Base-by-base conservation (phyloP, 2,888 invertebrate genomes). In the Temnothorax ravouxi region DNA sequence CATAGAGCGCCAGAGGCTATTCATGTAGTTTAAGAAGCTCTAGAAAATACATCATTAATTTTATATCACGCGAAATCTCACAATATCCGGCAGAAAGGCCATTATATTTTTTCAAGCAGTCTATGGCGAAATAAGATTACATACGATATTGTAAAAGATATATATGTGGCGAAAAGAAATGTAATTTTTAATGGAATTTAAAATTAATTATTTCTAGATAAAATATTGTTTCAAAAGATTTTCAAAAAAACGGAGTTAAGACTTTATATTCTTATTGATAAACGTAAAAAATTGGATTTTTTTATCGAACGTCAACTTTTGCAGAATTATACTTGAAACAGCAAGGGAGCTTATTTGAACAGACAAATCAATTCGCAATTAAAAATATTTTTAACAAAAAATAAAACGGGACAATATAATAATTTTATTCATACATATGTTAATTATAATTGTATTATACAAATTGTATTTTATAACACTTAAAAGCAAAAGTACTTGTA, bases 1-100 rank as follows among this genome's bases (percentile, higher is more conserved):
- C 94, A 95, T 95, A n/a, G 95, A 95, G 74, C 95, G 92, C 94
- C 97, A 96, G 79, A 97, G 94, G 3, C 93, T 94, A 94, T 97
- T 97, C 93, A 97, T 96, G 84, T 96, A 96, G 86, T 96, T 96
- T 84, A 97, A 94, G 93, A 97, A 90, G 25, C 11, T 84, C 90
- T 90, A 41, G 21, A 84, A 87, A 29, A 76, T 25, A 81, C 29
- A 21, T 62, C n/a, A 50, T 52, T 76, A 61, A 62, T 50, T 59
- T 56, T 38, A 21, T 59, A 71, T 47, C 11, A 1, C 13, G 34
- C 9, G 13, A 56, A 54, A 80, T 34, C 47, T 59, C 18, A 38
- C 41, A 77, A 66, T 44, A 50, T 66, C 15, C 5, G 52, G 11
- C 18, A 18, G 9, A 75, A 9, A 61, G 11, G 41, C 21, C 11